Evolutionary conservation across 1,140 invertebrate genomes (phyloP).

Genomic region (Coenobita brevimanus): DNA sequence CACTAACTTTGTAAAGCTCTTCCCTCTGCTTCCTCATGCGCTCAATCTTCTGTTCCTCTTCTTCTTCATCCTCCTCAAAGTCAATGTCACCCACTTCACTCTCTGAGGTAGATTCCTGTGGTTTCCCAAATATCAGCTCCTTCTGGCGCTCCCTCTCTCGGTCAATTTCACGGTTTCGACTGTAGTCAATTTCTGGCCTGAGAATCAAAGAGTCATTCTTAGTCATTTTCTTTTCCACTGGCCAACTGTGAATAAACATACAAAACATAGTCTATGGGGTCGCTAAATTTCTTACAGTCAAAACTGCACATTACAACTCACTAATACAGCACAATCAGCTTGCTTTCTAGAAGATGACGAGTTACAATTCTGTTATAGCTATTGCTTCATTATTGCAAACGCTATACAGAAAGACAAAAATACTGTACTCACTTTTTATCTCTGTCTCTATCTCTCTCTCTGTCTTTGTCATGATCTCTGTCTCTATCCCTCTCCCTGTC

Average conservation of each 20-base stretch:
- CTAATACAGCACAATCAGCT: too few relatives aligned
- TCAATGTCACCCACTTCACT: conserved; percentile 78
- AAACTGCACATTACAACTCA: not conserved
- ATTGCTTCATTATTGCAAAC: not conserved
- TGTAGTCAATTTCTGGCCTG: conserved; percentile 70
- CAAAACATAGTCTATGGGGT: too few relatives aligned
- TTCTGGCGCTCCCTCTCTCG: conserved; percentile 71
- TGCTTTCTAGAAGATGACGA: too few relatives aligned
- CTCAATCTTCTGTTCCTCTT: conserved; percentile 95
- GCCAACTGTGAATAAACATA: too few relatives aligned
- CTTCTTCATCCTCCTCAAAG: conserved; percentile 92
- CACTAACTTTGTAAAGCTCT: conserved; percentile 78
- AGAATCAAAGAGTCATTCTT: not conserved
- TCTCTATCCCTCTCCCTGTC: too few relatives aligned
- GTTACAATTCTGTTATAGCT: too few relatives aligned
- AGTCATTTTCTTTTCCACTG: too few relatives aligned
- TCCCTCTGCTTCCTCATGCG: conserved; percentile 90
- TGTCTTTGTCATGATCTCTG: not conserved
- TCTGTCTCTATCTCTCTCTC: conserved; percentile 31
- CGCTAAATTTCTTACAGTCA: not conserved
- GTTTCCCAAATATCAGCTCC: conserved; percentile 70
- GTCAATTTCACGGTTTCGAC: conserved; percentile 73
- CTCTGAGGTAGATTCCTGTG: conserved; percentile 61
- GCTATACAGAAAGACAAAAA: not conserved
- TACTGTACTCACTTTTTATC: not conserved